phyloP scores from a whole-genome alignment of 2,797 vertebrate genomes.

The Sebastes iracundus region DNA sequence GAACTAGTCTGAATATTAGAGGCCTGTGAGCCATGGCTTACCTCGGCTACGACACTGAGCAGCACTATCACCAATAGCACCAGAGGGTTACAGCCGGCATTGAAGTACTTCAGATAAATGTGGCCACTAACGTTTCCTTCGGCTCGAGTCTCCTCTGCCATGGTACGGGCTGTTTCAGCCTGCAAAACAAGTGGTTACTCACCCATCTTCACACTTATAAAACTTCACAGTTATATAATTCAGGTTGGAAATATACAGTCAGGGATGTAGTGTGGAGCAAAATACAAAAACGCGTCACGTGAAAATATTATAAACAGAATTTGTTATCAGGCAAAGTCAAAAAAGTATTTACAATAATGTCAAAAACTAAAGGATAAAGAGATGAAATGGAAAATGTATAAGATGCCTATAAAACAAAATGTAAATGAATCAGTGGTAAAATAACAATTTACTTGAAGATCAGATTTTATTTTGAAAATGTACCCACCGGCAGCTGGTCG shows the following conservation, averaged over 20 bases:
- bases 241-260: not conserved
- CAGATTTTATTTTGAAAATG: not conserved
- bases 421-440: not conserved
- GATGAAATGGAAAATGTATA: not conserved
- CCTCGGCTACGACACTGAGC: conserved; percentile 86
- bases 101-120: conserved; percentile 86
- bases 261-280: not conserved
- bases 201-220: not conserved
- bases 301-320: not conserved
- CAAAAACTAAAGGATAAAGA: not conserved
- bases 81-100: conserved; percentile 77
- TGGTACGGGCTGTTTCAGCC: conserved; percentile 66
- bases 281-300: not conserved
- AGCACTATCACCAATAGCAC: conserved; percentile 80
- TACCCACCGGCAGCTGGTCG: conserved; percentile 56
- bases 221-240: not conserved
- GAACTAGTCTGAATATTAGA: not conserved
- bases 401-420: not conserved
- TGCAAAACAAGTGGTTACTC: not conserved
- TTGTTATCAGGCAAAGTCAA: not conserved
- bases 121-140: conserved; percentile 85
- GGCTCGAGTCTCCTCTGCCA: conserved; percentile 85
- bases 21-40: conserved; percentile 44
- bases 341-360: not conserved
- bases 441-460: not conserved